Conservation (phyloP, 2,797 vertebrate genomes). For the Gymnothorax reevesii region DNA sequence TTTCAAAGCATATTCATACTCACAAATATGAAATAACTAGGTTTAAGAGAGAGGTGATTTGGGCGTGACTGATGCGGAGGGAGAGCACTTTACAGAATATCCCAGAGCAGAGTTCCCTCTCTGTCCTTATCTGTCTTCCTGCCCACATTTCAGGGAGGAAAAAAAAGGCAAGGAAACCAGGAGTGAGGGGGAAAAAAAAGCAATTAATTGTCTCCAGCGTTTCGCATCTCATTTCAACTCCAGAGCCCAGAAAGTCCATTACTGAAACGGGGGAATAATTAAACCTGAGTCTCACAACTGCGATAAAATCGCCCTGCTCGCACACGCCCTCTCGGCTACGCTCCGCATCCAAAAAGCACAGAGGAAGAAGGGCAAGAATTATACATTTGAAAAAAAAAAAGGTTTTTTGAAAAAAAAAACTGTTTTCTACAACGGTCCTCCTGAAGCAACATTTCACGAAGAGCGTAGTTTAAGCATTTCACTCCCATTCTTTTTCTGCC, state of each 20-base stretch:
- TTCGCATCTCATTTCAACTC: conserved; percentile 51
- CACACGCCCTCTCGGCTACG: neutral
- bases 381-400: neutral
- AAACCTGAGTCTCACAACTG: conserved; percentile 38
- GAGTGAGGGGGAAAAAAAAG: conserved; percentile 30
- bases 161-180: conserved; percentile 30
- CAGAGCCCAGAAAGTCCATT: conserved; percentile 50
- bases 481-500: neutral
- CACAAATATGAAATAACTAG: conserved; percentile 19
- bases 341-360: neutral
- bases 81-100: conserved; percentile 7
- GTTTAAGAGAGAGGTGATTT: neutral
- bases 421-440: neutral
- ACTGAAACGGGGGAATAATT: conserved; percentile 53
- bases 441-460: neutral
- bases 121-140: conserved; percentile 13
- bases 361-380: neutral
- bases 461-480: conserved; percentile 4
- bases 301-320: conserved; percentile 19
- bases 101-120: conserved; percentile 4
- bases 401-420: neutral
- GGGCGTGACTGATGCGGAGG: conserved; percentile 1
- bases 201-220: conserved; percentile 52
- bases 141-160: conserved; percentile 15
- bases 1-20: neutral